These are phyloP conservation scores for Acrossocheilus wenchowensis DNA, from an alignment of 2,797 vertebrate genomes.

Conservation along the genomic window DNA sequence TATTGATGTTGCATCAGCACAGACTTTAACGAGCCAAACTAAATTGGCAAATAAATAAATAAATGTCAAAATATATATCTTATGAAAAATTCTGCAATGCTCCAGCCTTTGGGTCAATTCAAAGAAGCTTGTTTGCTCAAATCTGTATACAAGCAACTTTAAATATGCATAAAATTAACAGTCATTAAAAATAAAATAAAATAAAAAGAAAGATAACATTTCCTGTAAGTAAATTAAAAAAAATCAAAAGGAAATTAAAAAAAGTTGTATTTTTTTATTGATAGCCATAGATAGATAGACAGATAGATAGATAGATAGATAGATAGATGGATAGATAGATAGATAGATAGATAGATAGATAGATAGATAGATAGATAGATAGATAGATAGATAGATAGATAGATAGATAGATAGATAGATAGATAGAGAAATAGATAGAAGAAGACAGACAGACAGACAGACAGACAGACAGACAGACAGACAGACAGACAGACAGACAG, in stretches of 20 bases:
- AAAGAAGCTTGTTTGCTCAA: neutral
- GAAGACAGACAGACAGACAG: too few relatives aligned
- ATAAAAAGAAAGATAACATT: neutral
- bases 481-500: neutral
- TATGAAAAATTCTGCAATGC: neutral
- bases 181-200: neutral
- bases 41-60: neutral
- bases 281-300: too few relatives aligned
- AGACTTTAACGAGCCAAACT: neutral
- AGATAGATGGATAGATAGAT: neutral
- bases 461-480: neutral
- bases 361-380: accelerated
- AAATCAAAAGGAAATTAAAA: too few relatives aligned
- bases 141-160: neutral
- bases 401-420: accelerated
- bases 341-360: neutral
- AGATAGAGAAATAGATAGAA: neutral
- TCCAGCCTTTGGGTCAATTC: neutral
- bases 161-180: neutral
- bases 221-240: too few relatives aligned
- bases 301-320: neutral
- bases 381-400: accelerated
- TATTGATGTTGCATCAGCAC: slow-evolving; percentile 3
- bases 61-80: neutral
- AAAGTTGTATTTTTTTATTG: too few relatives aligned